Evolutionary conservation across 2,797 vertebrate genomes (phyloP).

Genomic region (Onychomys arenicola): DNA sequence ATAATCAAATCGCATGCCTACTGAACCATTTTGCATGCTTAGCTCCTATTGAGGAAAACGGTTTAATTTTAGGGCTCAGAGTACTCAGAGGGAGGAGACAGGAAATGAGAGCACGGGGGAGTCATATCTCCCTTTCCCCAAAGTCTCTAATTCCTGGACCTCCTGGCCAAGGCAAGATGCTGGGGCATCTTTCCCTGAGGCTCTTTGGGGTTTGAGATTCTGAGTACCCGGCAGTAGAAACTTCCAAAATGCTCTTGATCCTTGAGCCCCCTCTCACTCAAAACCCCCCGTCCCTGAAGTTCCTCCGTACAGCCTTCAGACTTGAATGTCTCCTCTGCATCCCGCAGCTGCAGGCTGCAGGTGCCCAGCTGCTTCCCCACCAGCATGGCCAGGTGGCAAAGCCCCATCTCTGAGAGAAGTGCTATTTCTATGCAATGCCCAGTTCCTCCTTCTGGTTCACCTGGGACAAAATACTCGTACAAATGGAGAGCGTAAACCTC

Average conservation of each 20-base stretch:
- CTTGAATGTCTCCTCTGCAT: not conserved
- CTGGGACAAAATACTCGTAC: not conserved
- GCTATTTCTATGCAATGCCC: not conserved
- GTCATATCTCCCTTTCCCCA: too few relatives aligned
- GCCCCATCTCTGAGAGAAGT: not conserved
- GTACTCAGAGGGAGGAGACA: not conserved
- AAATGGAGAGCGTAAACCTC: slow-evolving; percentile 13
- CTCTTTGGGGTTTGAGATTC: not conserved
- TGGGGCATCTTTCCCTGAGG: not conserved
- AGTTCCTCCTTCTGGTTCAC: not conserved
- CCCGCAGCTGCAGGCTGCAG: not conserved
- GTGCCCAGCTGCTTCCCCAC: not conserved
- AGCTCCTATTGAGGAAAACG: slow-evolving; percentile 15
- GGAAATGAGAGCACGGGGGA: not conserved
- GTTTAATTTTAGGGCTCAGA: slow-evolving; percentile 1
- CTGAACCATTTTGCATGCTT: not conserved
- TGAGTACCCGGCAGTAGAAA: too few relatives aligned
- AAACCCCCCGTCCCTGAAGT: not conserved
- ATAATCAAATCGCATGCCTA: not conserved
- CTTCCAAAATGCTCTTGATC: not conserved
- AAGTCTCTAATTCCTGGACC: not conserved
- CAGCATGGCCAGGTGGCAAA: not conserved
- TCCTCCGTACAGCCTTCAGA: not conserved
- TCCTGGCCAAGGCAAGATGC: not conserved
- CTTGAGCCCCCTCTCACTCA: not conserved